phyloP scores from a whole-genome alignment of 2,113 vertebrate genomes.

The Lynx canadensis region DNA sequence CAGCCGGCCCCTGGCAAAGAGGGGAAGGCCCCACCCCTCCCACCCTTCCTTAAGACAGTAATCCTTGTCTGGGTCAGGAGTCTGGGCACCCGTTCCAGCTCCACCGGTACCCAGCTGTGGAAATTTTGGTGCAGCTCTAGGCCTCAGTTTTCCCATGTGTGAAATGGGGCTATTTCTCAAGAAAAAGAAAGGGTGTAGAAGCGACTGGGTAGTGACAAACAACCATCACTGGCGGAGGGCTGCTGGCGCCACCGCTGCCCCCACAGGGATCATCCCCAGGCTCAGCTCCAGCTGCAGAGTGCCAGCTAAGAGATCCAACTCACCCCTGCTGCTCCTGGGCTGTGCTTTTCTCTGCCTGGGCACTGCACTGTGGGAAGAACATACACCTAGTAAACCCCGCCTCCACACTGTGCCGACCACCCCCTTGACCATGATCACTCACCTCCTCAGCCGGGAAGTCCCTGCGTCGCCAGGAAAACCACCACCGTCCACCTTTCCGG shows the following conservation, averaged over 20 bases:
- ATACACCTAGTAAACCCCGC: not conserved
- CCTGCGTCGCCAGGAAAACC: conserved; percentile 94
- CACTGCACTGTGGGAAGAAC: conserved; percentile 76
- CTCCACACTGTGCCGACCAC: not conserved
- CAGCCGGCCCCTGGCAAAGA: not conserved
- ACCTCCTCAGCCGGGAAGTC: conserved; percentile 84
- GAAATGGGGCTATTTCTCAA: not conserved
- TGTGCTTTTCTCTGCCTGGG: conserved; percentile 76
- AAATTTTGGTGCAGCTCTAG: not conserved
- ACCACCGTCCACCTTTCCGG: conserved; percentile 93
- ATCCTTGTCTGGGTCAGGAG: not conserved
- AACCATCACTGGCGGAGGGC: not conserved
- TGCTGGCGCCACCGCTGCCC: not conserved
- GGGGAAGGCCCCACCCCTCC: not conserved
- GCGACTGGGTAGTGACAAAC: not conserved
- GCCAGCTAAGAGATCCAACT: not conserved
- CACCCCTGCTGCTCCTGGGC: not conserved
- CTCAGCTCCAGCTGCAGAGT: not conserved
- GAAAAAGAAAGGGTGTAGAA: not conserved
- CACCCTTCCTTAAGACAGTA: not conserved
- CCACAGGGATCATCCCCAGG: fast-evolving
- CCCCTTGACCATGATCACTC: not conserved
- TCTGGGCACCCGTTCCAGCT: not conserved
- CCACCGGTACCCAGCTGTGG: not conserved
- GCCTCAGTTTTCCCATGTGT: conserved; percentile 9